Base-by-base conservation (phyloP, 2,113 vertebrate genomes). In the Campylomormyrus numenius region DNA sequence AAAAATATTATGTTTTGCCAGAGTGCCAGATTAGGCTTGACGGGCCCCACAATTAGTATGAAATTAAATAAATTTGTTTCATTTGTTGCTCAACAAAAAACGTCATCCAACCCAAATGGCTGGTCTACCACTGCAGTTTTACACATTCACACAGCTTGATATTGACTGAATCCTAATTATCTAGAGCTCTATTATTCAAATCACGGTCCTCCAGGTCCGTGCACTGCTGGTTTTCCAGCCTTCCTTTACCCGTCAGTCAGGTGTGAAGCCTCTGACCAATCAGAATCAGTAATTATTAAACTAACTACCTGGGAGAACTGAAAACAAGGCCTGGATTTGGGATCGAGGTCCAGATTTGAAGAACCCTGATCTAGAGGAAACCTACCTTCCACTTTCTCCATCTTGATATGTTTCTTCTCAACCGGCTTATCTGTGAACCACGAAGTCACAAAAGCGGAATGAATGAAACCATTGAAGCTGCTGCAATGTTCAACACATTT, bases 341-440 rank as follows among this genome's bases (percentile, higher is more conserved):
- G 15, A 50, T 50, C 3, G 13, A 50, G 13, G 49, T 15, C 49
- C 13, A 50, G 49, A 50, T 50, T 50, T 50, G 49, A 15, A 50
- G 49, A 50, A 3, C 2, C 49, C 13, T 50, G 3, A 66, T 11
- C 53, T 9, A 45, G 21, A 11, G 56, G 48, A 5, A 1, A 93
- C 2, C 70, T 92, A 92, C 95, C 95, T 95, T 93, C 93, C 9
- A 86, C 46, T 91, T 92, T 92, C 42, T 92, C 93, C 58, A 93
- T 93, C 50, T 94, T 94, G 39, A 91, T 66, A n/a, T 53, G 86
- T 89, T 93, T 95, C 93, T 93, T 95, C 90, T 92, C 91, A 7
- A 39, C 84, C 84, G 91, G 1, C 93, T 89, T 94, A 89, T 93
- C 94, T 95, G 13, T 39, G 89, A 70, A 1, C 70, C 19, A 66